Conservation (phyloP, 2,113 vertebrate genomes). For the Rissa tridactyla region DNA sequence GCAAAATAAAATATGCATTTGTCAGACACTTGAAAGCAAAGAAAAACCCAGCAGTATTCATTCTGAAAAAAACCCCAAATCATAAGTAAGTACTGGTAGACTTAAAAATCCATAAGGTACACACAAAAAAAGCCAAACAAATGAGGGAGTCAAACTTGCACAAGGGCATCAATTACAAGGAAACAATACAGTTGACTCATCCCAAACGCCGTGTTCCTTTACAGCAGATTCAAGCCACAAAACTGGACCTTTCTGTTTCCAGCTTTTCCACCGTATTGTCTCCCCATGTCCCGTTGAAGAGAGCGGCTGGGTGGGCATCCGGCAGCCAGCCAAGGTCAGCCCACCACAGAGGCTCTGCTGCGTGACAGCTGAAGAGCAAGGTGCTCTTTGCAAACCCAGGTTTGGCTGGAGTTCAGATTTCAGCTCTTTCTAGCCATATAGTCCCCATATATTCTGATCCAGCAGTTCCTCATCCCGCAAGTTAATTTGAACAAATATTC, state of each 20-base stretch:
- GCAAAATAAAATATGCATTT: not conserved
- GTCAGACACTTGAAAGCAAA: not conserved
- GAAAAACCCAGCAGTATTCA: not conserved
- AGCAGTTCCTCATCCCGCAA: not conserved
- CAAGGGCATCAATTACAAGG: not conserved
- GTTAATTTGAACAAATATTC: not conserved
- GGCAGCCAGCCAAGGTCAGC: not conserved
- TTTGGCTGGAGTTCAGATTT: not conserved
- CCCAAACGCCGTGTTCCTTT: not conserved
- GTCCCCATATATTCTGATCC: not conserved
- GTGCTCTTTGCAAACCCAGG: not conserved
- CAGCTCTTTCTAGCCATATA: not conserved
- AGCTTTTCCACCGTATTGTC: not conserved
- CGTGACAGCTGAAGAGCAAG: not conserved
- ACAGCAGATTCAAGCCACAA: not conserved
- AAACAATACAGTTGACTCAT: not conserved
- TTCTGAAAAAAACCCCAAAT: not conserved
- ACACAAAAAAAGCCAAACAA: not conserved
- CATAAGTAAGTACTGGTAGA: not conserved
- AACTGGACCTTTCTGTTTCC: not conserved
- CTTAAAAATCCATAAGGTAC: not conserved
- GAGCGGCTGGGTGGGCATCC: slow-evolving; percentile 9
- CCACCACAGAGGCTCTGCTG: not conserved
- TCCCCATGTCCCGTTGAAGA: not conserved
- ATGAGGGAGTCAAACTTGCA: not conserved